Base-by-base conservation (phyloP, 2,888 invertebrate genomes). In the Drosophila mimetica region DNA sequence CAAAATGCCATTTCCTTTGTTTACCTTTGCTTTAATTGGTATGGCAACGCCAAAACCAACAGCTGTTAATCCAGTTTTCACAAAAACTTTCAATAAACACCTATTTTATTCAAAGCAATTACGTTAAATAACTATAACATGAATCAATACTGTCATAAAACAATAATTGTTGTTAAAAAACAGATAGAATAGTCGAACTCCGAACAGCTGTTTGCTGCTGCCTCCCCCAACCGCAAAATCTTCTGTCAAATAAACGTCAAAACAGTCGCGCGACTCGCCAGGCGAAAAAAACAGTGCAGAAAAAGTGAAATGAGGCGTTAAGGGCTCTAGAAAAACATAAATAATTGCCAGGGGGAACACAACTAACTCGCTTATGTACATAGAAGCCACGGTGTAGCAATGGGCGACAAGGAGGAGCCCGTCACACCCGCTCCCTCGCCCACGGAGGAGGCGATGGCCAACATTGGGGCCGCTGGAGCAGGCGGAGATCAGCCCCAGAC, bases 391-490 rank as follows among this genome's bases (percentile, higher is more conserved):
- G 8, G 22, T 50, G 36, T 42, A 42, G 48, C 41, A 9, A 86
- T 88, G 89, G 85, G 78, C 42, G 90, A 90, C 61, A 89, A 79
- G 14, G 76, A 80, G 64, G 76, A 81, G 67, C 85, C 86, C 69
- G 76, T 63, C 46, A 77, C 80, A 25, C 88, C 89, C 55, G 83
- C 89, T 41, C 80, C 90, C 46, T 89, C 90, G 28, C 89, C 88
- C 2, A 90, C 85, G 13, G 89, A 89, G 28, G 90, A 89, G 53
- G 84, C 73, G 2, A 34, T 77, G 4, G 79, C 72, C 16, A 71
- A 71, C 36, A 53, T 76, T 8, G 72, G 71, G 18, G 64, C 79
- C 11, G 66, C 63, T 28, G 71, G 69, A 37, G 32, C 48, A 34
- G 32, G 32, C 16, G 55, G 54, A 25, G 55, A 53, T 34, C 52